These are phyloP conservation scores for Gyps fulvus DNA, from an alignment of 2,113 vertebrate genomes.

Conservation along the genomic window DNA sequence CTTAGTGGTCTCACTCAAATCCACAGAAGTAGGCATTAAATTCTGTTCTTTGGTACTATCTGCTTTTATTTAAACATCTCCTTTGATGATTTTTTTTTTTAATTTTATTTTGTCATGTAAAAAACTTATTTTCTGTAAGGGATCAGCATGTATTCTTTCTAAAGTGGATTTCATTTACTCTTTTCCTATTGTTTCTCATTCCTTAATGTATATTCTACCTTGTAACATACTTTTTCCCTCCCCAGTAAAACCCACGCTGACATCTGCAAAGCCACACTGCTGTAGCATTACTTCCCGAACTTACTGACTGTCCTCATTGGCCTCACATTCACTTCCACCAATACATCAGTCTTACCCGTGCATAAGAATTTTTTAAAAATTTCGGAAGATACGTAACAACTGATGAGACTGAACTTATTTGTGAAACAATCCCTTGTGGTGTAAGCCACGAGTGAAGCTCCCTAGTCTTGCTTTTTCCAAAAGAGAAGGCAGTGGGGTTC, in stretches of 20 bases:
- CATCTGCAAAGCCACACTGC: background rate
- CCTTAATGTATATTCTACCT: background rate
- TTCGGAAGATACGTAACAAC: background rate
- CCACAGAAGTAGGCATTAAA: background rate
- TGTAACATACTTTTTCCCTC: background rate
- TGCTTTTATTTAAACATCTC: background rate
- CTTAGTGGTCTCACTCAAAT: background rate
- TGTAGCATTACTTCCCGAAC: background rate
- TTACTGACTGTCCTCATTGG: background rate
- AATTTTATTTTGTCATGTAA: background rate
- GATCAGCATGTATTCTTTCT: background rate
- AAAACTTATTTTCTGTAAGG: background rate
- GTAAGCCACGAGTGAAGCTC: background rate
- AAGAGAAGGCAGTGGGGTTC: background rate
- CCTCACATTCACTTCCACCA: background rate
- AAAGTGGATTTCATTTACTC: background rate
- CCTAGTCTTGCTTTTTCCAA: background rate
- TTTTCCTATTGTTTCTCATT: background rate
- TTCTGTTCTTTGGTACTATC: background rate
- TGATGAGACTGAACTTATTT: background rate
- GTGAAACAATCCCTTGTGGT: background rate
- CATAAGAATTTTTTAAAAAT: background rate
- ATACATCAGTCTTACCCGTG: background rate
- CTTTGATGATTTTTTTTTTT: background rate
- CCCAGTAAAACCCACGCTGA: background rate